Base-by-base conservation (phyloP, 64 coral and sea anemone species). In the Montipora efflorescens region DNA sequence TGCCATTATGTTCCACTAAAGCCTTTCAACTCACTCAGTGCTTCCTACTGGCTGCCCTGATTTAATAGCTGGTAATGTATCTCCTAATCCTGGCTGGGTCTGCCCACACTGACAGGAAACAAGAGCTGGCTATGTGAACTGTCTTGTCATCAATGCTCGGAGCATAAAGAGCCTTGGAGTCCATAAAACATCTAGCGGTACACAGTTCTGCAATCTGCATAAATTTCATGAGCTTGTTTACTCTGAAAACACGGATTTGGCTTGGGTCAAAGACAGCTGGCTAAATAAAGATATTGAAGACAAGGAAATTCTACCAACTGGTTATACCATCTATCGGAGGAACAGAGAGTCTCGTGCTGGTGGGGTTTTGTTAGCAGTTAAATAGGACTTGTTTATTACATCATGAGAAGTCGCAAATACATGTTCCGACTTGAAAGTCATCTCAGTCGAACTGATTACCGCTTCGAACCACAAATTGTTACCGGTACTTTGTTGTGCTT, bases 151-250 rank as follows among this genome's bases (percentile, higher is more conserved):
- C 62, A 82, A 84, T 2, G 59, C 25, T 4, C 23, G 16, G 67
- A 84, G 46, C 62, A 48, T 72, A 48, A 46, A 11, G 71, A 36
- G 83, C 67, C 70, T 48, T 36, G 36, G 36, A 36, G 36, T 48
- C 36, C 36, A 36, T 7, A 55, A 55, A 5, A 55, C 5, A 55
- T 5, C 52, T 10, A 10, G 10, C 52, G 4, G 3, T 10, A 55
- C 5, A 55, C 5, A 55, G 70, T 2, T 74, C 78, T 4, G 59
- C 79, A 72, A 82, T 58, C 45, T 93, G 53, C 59, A 0, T 16
- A 49, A 76, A 74, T 93, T 93, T 57, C 92, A 93, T 83, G 83
- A 93, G 53, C 58, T 88, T 43, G 82, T 93, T 46, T 78, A 93
- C 22, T 48, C 81, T 21, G 92, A 93, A 43, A 48, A 93, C 52